Conservation (phyloP, 2,113 vertebrate species). For the Mobula hypostoma region DNA sequence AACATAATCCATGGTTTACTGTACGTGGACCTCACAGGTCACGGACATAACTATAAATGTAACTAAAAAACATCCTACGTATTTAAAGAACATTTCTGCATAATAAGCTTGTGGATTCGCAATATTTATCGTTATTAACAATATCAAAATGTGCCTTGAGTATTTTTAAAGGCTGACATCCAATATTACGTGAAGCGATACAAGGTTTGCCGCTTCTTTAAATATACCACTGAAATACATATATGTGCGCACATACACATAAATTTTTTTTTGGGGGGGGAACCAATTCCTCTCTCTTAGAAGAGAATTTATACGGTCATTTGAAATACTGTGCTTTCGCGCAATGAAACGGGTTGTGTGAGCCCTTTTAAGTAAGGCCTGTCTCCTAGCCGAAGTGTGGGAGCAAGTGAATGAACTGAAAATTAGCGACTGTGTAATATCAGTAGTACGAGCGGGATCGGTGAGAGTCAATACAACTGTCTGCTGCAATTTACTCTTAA, state of each 20-base stretch:
- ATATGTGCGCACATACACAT: not conserved
- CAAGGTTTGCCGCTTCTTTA: not conserved
- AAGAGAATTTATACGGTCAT: not conserved
- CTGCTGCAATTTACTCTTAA: conserved; percentile 14
- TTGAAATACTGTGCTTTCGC: not conserved
- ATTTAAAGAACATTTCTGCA: not conserved
- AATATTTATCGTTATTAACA: not conserved
- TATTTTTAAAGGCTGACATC: not conserved
- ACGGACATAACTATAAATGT: not conserved
- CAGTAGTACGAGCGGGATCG: conserved; percentile 14
- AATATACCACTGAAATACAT: not conserved
- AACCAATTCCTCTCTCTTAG: not conserved
- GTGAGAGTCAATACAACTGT: not conserved
- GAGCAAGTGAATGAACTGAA: conserved; percentile 37
- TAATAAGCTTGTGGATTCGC: not conserved
- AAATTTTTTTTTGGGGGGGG: too few species aligned
- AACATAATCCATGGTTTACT: not conserved
- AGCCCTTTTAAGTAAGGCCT: not conserved
- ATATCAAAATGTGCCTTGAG: not conserved
- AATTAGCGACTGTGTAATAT: conserved; percentile 35
- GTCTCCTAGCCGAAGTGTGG: not conserved
- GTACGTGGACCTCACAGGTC: not conserved
- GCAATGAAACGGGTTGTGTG: not conserved
- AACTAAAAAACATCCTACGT: too few species aligned
- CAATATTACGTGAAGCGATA: not conserved